Evolutionary conservation across 30 jellyfish, hydroid and myxozoan genomes (phyloP).

Genomic region (Aurelia aurita complex sp. Pacific): DNA sequence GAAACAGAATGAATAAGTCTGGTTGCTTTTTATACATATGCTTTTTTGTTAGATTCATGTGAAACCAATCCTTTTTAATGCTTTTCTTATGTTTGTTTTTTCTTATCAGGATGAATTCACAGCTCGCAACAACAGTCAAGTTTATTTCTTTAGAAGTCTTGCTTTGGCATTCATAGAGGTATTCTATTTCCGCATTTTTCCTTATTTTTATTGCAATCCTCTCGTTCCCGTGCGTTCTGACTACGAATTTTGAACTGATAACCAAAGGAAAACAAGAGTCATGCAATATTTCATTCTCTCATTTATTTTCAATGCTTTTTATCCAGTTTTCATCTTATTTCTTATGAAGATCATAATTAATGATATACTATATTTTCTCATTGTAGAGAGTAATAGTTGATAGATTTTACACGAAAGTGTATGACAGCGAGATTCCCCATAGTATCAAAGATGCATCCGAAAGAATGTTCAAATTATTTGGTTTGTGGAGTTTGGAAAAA

Average conservation of each 20-base stretch:
- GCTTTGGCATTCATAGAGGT: constrained; percentile 94
- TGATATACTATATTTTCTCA: not conserved
- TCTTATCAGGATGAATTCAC: constrained; percentile 79
- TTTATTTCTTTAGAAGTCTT: constrained; percentile 76
- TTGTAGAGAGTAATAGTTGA: constrained; percentile 67
- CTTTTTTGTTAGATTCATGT: too few relatives aligned
- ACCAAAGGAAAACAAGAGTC: too few relatives aligned
- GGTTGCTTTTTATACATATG: too few relatives aligned
- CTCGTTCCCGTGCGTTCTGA: too few relatives aligned
- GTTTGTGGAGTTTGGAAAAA: constrained; percentile 89
- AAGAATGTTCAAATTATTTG: constrained; percentile 84
- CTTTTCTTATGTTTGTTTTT: not conserved
- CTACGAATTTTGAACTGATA: too few relatives aligned
- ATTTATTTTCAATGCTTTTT: too few relatives aligned
- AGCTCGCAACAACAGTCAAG: constrained; percentile 91
- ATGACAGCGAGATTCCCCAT: constrained; percentile 53
- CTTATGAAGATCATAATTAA: not conserved
- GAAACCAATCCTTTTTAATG: too few relatives aligned
- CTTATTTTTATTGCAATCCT: not conserved
- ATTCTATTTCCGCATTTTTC: not conserved
- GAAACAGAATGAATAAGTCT: too few relatives aligned
- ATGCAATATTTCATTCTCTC: too few relatives aligned
- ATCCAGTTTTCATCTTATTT: too few relatives aligned
- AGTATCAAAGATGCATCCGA: constrained; percentile 57
- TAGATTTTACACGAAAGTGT: constrained; percentile 68